Conservation (phyloP, 1,140 invertebrate genomes). For the Drosophila pallidifrons region DNA sequence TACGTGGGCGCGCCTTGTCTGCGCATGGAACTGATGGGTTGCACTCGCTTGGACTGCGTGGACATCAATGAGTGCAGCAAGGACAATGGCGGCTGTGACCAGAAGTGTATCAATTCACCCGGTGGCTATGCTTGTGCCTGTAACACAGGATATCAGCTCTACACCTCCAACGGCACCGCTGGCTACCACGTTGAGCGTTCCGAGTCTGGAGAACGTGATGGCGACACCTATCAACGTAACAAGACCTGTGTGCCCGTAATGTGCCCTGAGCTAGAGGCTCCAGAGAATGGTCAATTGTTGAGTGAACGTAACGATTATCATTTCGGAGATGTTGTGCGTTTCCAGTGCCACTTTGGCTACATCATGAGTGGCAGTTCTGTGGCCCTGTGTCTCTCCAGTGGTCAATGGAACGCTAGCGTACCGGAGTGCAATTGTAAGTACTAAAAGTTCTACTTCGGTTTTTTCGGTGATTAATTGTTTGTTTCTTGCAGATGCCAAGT, state of each 20-base stretch:
- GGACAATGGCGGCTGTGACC: conserved; percentile 97
- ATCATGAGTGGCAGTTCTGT: conserved; percentile 94
- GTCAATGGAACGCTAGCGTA: conserved; percentile 96
- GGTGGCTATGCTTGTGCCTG: conserved; percentile 95
- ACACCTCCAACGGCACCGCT: conserved; percentile 95
- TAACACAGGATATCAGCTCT: conserved; percentile 96
- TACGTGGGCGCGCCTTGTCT: conserved; percentile 94
- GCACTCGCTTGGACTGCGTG: conserved; percentile 94
- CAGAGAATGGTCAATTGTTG: conserved; percentile 95
- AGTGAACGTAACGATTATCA: conserved; percentile 93
- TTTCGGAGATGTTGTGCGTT: conserved; percentile 95
- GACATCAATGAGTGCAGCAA: conserved; percentile 96
- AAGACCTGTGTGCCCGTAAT: conserved; percentile 97
- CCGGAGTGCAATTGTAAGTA: conserved; percentile 96
- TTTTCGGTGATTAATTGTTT: conserved; percentile 24
- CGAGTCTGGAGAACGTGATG: conserved; percentile 93
- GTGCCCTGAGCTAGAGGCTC: conserved; percentile 92
- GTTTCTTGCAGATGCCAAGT: conserved; percentile 90
- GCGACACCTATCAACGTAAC: conserved; percentile 94
- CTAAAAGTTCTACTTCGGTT: background rate
- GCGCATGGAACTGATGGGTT: conserved; percentile 97
- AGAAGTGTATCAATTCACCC: conserved; percentile 95
- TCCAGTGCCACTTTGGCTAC: conserved; percentile 98
- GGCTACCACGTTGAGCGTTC: conserved; percentile 93
- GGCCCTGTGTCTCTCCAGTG: conserved; percentile 94